Base-by-base conservation (phyloP, 2,113 vertebrate species). In the zebrafish (Danio rerio) region DNA sequence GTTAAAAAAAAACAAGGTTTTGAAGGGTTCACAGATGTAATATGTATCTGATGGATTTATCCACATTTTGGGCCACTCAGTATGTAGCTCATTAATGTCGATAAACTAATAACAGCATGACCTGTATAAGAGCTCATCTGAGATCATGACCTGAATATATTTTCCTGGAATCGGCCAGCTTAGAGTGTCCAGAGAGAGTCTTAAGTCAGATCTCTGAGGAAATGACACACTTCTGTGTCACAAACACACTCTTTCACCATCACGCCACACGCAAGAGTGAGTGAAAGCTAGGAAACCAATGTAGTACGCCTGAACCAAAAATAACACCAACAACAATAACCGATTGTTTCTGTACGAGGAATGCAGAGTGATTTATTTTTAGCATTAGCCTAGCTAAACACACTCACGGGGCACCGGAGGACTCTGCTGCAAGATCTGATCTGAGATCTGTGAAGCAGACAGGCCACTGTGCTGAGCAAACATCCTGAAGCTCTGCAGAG, bases 391-490 rank as follows among this genome's bases (percentile, higher is more conserved):
- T 47, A 69, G 65, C 43, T 49, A 49, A 69, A 69, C 10, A n/a
- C n/a, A 31, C 31, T 55, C 20, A 16, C 4, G 70, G 16, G 70
- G 49, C 69, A 40, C 12, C 8, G 20, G 70, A 52, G 70, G 49
- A 10, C 10, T 53, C 16, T 9, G 9, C 43, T 18, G 43, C 43
- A 18, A 31, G 65, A 47, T 68, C 70, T 61, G 31, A 83, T 69
- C 52, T 45, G 65, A 3, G 55, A 9, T 47, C 47, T 50, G 69
- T 52, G 70, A 78, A 53, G 50, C 55, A 78, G 16, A 88, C 43
- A 65, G 81, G 50, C 87, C 31, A 5, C 85, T 73, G 69, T 21
- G 78, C 81, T 91, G 89, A 88, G 83, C 84, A 88, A 90, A 93
- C 88, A 91, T n/a, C 74, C 58, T 71, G 84, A 21, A 43, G 77